Evolutionary conservation across 1,140 invertebrate species (phyloP).

Genomic region (Akabosia matsudoensis): DNA sequence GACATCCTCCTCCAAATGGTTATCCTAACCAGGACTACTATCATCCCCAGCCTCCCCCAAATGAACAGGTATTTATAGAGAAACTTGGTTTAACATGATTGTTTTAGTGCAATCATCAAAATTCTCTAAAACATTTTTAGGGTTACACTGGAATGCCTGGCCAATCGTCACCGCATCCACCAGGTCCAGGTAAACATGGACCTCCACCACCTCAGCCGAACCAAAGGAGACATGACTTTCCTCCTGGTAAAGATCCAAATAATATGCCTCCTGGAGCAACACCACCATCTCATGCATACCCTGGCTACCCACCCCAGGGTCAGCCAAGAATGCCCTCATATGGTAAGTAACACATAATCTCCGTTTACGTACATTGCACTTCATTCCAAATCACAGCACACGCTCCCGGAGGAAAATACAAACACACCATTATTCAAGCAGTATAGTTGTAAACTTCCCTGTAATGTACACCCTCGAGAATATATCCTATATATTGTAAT

Average conservation of each 20-base stretch:
- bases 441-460: too few species aligned
- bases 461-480: not conserved
- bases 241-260: not conserved
- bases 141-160: constrained; percentile 38
- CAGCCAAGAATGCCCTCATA: constrained; percentile 40
- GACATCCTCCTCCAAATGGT: constrained; percentile 43
- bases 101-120: not conserved
- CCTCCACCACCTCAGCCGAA: constrained; percentile 18
- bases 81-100: not conserved
- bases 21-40: constrained; percentile 42
- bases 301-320: constrained; percentile 33
- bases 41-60: constrained; percentile 35
- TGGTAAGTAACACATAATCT: too few species aligned
- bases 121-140: not conserved
- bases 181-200: not conserved
- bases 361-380: too few species aligned
- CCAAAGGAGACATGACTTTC: not conserved
- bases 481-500: not conserved
- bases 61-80: constrained; percentile 39
- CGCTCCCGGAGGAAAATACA: too few species aligned
- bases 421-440: too few species aligned
- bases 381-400: too few species aligned
- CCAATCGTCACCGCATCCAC: constrained; percentile 3
- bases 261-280: not conserved
- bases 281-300: constrained; percentile 21